Conservation (phyloP, 2,113 vertebrate species). For the Larimichthys crocea region DNA sequence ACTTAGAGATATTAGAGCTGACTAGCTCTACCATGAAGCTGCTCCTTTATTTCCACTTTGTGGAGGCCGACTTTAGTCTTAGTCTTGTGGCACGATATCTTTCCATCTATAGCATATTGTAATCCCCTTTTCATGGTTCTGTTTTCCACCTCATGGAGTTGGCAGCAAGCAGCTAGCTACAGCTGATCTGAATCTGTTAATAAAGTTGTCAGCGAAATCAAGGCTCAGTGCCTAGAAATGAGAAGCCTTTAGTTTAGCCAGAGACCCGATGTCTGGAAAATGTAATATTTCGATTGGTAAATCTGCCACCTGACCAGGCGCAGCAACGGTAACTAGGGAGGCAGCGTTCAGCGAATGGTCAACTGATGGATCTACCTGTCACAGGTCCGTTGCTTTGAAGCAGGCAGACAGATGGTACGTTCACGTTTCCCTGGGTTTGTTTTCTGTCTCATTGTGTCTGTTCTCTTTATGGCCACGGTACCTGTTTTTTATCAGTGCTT, state of each 20-base stretch:
- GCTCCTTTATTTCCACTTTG: background rate
- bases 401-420: slow-evolving; percentile 21
- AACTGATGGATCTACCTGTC: background rate
- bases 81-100: background rate
- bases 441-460: slow-evolving; percentile 7
- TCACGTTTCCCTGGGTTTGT: slow-evolving; percentile 9
- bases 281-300: background rate
- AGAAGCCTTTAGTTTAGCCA: background rate
- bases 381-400: background rate
- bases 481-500: slow-evolving; percentile 18
- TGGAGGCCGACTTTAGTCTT: background rate
- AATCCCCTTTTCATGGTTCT: too few species aligned
- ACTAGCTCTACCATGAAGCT: too few species aligned
- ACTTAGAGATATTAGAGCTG: too few species aligned
- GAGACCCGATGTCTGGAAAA: background rate
- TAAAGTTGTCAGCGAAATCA: background rate
- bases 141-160: background rate
- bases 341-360: background rate
- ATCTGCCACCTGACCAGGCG: background rate
- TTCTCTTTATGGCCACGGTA: slow-evolving; percentile 17
- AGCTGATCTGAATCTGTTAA: background rate
- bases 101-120: background rate
- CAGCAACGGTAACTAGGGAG: background rate
- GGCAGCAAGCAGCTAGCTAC: background rate
- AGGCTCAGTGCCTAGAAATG: background rate